Conservation (phyloP, 2,113 vertebrate species). For the Bambusicola thoracicus region DNA sequence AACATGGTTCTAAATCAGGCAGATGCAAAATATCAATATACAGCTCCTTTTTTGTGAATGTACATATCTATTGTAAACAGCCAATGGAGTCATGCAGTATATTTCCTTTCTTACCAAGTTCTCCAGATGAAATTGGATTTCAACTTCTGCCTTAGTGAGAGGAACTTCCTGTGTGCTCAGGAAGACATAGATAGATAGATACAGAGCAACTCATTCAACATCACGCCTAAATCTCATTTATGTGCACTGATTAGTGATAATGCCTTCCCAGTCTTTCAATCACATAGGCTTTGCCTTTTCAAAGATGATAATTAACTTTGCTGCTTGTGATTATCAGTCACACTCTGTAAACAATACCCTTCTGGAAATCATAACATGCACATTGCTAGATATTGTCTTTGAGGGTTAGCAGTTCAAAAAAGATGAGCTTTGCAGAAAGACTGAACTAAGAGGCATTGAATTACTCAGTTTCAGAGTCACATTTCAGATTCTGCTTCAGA, state of each 20-base stretch:
- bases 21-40: not conserved
- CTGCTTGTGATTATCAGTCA: slow-evolving; percentile 22
- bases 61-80: not conserved
- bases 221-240: not conserved
- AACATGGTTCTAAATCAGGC: not conserved
- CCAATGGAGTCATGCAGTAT: not conserved
- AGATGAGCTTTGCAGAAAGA: not conserved
- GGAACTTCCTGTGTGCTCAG: not conserved
- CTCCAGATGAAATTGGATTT: not conserved
- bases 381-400: not conserved
- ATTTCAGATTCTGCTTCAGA: not conserved
- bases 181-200: not conserved
- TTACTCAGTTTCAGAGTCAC: not conserved
- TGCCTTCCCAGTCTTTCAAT: not conserved
- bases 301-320: slow-evolving; percentile 19
- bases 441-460: not conserved
- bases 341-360: not conserved
- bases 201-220: not conserved
- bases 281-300: not conserved
- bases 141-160: not conserved
- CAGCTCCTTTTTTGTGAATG: not conserved
- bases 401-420: not conserved
- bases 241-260: not conserved
- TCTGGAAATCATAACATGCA: not conserved
- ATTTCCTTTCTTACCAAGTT: not conserved